These are phyloP conservation scores for Clusia tigrina DNA, from an alignment of 2,888 invertebrate species.

Conservation along the genomic window DNA sequence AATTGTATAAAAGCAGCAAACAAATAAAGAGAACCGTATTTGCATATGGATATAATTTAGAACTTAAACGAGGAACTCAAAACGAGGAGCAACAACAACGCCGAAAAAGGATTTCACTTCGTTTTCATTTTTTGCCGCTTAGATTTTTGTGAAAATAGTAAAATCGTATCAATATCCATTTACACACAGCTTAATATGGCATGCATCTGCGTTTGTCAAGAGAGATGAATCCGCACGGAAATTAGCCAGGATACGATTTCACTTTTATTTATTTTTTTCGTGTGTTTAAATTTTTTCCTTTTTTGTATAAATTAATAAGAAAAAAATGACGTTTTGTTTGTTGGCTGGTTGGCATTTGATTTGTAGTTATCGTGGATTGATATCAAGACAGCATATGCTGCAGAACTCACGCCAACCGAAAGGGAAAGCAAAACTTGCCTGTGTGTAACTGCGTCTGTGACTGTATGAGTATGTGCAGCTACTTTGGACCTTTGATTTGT, in stretches of 20 bases:
- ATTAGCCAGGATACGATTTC: slow-evolving; percentile 60
- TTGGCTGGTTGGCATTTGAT: too few species aligned
- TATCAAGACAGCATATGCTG: too few species aligned
- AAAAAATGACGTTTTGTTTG: too few species aligned
- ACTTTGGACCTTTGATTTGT: too few species aligned
- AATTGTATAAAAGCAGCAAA: slow-evolving; percentile 45
- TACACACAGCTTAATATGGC: slow-evolving; percentile 60
- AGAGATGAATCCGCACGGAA: slow-evolving; percentile 46
- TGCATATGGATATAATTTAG: slow-evolving; percentile 59
- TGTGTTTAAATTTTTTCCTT: neutral
- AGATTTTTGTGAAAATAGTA: slow-evolving; percentile 40
- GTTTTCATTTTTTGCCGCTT: slow-evolving; percentile 37
- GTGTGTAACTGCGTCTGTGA: too few species aligned
- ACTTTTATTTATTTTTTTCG: slow-evolving; percentile 37
- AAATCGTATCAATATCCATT: slow-evolving; percentile 56
- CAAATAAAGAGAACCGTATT: slow-evolving; percentile 58
- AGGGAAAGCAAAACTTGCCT: too few species aligned
- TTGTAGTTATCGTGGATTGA: too few species aligned
- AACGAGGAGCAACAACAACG: too few species aligned
- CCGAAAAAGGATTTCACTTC: slow-evolving; percentile 49
- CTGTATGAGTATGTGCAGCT: too few species aligned
- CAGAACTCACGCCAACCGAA: too few species aligned
- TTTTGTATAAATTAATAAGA: too few species aligned
- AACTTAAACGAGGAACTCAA: slow-evolving; percentile 55
- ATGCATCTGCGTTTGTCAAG: slow-evolving; percentile 50